Evolutionary conservation across 2,113 vertebrate species (phyloP).

Genomic region (Sorex araneus): DNA sequence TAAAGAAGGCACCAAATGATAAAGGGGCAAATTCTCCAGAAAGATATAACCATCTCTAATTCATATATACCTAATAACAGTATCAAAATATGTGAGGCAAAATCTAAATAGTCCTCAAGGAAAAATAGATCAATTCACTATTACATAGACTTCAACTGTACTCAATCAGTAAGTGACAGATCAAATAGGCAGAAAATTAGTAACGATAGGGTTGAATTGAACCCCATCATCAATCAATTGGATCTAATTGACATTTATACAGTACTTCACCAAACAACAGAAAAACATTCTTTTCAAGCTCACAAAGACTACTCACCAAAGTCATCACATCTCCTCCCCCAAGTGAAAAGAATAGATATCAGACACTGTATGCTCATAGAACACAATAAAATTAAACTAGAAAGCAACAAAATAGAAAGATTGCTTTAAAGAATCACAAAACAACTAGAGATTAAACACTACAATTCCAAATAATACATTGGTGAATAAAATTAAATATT

Average conservation of each 20-base stretch:
- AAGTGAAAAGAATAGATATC: too few species aligned
- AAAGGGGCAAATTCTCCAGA: neutral
- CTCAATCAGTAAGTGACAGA: slow-evolving; percentile 13
- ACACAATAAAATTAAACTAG: slow-evolving; percentile 21
- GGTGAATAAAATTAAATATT: slow-evolving; percentile 38
- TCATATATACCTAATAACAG: too few species aligned
- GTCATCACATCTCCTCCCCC: neutral
- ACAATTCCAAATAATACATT: too few species aligned
- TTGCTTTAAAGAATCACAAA: neutral
- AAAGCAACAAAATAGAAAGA: slow-evolving; percentile 12
- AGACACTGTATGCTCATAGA: neutral
- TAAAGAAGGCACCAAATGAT: too few species aligned
- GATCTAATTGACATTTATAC: too few species aligned
- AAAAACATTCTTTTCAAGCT: slow-evolving; percentile 12
- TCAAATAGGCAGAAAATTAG: slow-evolving; percentile 42
- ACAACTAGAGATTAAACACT: neutral
- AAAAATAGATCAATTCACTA: neutral
- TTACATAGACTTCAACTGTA: neutral
- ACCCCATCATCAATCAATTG: neutral
- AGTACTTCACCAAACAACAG: neutral
- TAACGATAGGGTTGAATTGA: slow-evolving; percentile 9
- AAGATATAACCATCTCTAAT: neutral
- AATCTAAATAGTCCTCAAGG: neutral
- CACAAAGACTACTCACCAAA: neutral
- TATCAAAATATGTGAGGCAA: too few species aligned